Evolutionary conservation across 2,113 vertebrate genomes (phyloP).

Genomic region (Toxotes jaculatrix): DNA sequence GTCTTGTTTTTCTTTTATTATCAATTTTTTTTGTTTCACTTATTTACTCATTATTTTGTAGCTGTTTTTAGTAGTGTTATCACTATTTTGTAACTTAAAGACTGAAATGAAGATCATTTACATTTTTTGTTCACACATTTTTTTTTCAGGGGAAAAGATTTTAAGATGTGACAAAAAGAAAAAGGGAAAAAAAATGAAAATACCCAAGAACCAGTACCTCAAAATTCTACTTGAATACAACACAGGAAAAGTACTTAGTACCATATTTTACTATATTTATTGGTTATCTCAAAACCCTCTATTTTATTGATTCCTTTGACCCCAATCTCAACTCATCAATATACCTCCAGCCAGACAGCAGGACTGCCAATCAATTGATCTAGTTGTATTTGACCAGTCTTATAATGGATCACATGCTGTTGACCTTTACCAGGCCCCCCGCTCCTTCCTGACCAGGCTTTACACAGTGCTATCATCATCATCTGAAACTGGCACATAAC

Average conservation of each 20-base stretch:
- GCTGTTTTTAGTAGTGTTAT: neutral
- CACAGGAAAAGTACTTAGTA: neutral
- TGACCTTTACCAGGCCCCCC: constrained; percentile 34
- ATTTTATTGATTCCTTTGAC: constrained; percentile 10
- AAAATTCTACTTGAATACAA: neutral
- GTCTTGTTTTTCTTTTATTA: no score
- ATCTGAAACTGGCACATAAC: constrained; percentile 42
- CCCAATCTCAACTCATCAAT: constrained; percentile 7
- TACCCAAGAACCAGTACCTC: neutral
- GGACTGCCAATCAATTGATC: neutral
- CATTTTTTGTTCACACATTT: neutral
- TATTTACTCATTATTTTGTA: neutral
- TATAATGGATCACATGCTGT: constrained; percentile 20
- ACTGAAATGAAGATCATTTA: neutral
- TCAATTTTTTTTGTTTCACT: neutral
- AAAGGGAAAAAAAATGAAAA: neutral
- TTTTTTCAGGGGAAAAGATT: neutral
- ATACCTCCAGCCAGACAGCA: neutral
- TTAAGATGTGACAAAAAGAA: no score
- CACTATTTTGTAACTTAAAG: no score
- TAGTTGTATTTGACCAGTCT: neutral
- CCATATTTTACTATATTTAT: neutral
- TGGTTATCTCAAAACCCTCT: neutral
- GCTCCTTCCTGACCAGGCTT: constrained; percentile 23
- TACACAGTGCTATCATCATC: neutral